These are phyloP conservation scores for Anser brachyrhynchus DNA, from an alignment of 2,113 vertebrate species.

Conservation along the genomic window DNA sequence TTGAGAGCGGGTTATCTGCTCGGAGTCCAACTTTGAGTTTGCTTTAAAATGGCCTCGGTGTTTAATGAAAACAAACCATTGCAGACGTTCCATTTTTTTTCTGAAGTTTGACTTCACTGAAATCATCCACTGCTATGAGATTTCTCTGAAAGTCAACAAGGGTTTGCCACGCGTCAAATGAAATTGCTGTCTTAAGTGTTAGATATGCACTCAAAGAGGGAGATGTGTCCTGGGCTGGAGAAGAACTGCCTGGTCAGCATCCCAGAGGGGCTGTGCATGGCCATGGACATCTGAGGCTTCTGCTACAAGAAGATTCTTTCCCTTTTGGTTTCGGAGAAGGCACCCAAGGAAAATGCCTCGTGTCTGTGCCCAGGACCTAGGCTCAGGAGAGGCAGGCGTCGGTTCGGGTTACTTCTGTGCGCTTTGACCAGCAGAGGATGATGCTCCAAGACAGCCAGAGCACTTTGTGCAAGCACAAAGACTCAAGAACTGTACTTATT, in stretches of 20 bases:
- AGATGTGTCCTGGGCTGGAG: not conserved
- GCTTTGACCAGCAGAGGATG: not conserved
- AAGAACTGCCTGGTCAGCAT: not conserved
- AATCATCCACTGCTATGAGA: not conserved
- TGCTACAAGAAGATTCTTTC: rapidly evolving
- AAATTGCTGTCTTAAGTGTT: too few species aligned
- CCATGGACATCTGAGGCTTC: not conserved
- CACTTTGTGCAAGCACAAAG: rapidly evolving
- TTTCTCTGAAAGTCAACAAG: too few species aligned
- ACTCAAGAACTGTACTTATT: not conserved
- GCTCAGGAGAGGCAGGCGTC: rapidly evolving
- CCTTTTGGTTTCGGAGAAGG: not conserved
- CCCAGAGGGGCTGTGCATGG: not conserved
- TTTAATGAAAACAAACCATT: not conserved
- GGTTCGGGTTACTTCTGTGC: not conserved
- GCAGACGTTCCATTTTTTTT: not conserved
- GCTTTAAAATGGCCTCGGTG: rapidly evolving
- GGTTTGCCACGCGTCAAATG: not conserved
- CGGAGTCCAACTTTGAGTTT: not conserved
- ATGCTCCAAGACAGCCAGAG: not conserved
- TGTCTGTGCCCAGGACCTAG: not conserved
- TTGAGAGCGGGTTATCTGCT: not conserved
- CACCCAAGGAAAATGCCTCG: not conserved
- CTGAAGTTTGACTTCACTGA: not conserved
- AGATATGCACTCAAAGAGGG: not conserved